These are phyloP conservation scores for Thera obeliscata DNA, from an alignment of 2,888 invertebrate species.

Conservation along the genomic window DNA sequence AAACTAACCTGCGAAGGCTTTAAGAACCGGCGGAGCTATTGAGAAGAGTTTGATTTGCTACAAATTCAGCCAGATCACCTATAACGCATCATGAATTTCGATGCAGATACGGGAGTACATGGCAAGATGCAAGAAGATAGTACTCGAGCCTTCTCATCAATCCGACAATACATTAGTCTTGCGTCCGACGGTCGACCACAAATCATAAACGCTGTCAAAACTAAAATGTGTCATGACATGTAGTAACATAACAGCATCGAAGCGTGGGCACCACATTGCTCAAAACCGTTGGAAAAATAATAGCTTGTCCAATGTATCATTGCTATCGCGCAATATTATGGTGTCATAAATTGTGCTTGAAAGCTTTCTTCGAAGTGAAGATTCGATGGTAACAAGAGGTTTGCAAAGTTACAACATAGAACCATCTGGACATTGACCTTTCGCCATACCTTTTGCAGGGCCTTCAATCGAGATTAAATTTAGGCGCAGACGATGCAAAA, in stretches of 20 bases:
- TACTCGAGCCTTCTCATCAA: background rate
- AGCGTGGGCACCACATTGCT: slow-evolving; percentile 40
- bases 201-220: slow-evolving; percentile 32
- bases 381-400: slow-evolving; percentile 7
- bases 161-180: slow-evolving; percentile 13
- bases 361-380: slow-evolving; percentile 16
- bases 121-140: background rate
- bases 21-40: too few species aligned
- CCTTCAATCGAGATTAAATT: background rate
- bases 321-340: slow-evolving; percentile 28
- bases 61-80: too few species aligned
- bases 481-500: too few species aligned
- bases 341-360: slow-evolving; percentile 19
- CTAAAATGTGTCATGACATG: slow-evolving; percentile 25
- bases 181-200: slow-evolving; percentile 11
- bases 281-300: slow-evolving; percentile 39
- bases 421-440: background rate
- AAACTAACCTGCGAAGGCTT: too few species aligned
- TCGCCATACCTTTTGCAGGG: background rate
- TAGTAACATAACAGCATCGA: slow-evolving; percentile 37
- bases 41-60: too few species aligned
- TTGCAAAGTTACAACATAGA: background rate
- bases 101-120: too few species aligned
- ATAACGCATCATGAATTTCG: too few species aligned
- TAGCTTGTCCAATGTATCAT: slow-evolving; percentile 35